Base-by-base conservation (phyloP, 2,113 vertebrate genomes). In the Cinclus cinclus region DNA sequence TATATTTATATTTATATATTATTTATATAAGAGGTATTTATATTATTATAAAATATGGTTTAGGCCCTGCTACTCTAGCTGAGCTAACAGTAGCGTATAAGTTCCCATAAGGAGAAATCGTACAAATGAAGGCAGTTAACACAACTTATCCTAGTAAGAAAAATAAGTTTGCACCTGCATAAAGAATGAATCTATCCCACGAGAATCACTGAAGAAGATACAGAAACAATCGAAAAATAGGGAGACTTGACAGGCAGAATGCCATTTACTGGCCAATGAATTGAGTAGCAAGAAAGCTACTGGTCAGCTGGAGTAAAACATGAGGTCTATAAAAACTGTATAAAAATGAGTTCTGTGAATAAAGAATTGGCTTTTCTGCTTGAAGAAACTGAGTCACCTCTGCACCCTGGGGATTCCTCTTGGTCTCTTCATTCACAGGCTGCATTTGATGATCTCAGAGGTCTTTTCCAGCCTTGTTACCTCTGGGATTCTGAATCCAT, bases 371-470 rank as follows among this genome's bases (percentile, higher is more conserved):
- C 53, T 55, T 55, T 55, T 55, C 30, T 55, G 30, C 30, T 31
- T 55, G 53, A 19, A 53, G 30, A 55, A 56, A 56, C 30, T 13
- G 53, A 56, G 31, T 9, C 7, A 12, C 6, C 12, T 56, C 53
- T 56, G 33, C 14, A 2, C 3, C 13, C n/a, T 15, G 13, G 3
- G 7, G 16, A 15, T 4, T 12, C 8, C 30, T 52, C 52, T 10
- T 15, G 39, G 17, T 12, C 22, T 42, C 17, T 4, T 7, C 0
- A 3, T 2, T 41, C 59, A 5, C 1, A 3, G 75, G 16, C 0
- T 49, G 44, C 23, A 4, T 30, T 28, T 22, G 37, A 15, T 5
- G 16, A 14, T 10, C 30, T 41, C 59, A 27, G 35, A 52, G 46
- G 46, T 27, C 10, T 21, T 52, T 33, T 7, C 46, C 13, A 21